phyloP scores from a whole-genome alignment of 2,888 invertebrate species.

The Oligia fasciuncula region DNA sequence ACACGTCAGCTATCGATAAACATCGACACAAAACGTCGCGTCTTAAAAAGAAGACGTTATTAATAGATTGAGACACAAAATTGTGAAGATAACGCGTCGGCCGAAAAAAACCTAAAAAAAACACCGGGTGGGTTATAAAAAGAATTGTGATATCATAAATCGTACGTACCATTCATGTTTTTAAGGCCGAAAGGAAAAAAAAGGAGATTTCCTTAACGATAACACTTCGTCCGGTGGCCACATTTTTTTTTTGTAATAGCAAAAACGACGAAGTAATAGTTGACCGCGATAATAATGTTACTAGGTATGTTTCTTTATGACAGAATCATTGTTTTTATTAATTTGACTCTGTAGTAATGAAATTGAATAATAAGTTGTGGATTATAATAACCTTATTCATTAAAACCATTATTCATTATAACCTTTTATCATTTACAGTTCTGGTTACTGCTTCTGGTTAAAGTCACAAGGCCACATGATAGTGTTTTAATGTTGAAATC shows the following conservation, averaged over 20 bases:
- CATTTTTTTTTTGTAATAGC: constrained; percentile 75
- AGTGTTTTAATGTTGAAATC: constrained; percentile 38
- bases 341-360: constrained; percentile 33
- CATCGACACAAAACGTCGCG: constrained; percentile 80
- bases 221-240: constrained; percentile 86
- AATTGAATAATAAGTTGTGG: constrained; percentile 36
- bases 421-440: constrained; percentile 22
- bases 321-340: constrained; percentile 58
- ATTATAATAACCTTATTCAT: constrained; percentile 23
- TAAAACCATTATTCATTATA: constrained; percentile 18
- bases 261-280: constrained; percentile 70
- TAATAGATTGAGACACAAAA: constrained; percentile 90
- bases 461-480: neutral
- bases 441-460: neutral
- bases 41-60: constrained; percentile 88
- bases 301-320: constrained; percentile 63
- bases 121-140: constrained; percentile 84
- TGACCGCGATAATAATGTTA: constrained; percentile 66
- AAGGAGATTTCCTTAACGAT: constrained; percentile 87
- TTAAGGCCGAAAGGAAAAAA: constrained; percentile 79
- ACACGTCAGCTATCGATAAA: constrained; percentile 78
- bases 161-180: constrained; percentile 89
- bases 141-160: constrained; percentile 89
- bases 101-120: constrained; percentile 74
- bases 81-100: constrained; percentile 82